These are phyloP conservation scores for Apolygus lucorum DNA, from an alignment of 1,140 invertebrate genomes.

Conservation along the genomic window DNA sequence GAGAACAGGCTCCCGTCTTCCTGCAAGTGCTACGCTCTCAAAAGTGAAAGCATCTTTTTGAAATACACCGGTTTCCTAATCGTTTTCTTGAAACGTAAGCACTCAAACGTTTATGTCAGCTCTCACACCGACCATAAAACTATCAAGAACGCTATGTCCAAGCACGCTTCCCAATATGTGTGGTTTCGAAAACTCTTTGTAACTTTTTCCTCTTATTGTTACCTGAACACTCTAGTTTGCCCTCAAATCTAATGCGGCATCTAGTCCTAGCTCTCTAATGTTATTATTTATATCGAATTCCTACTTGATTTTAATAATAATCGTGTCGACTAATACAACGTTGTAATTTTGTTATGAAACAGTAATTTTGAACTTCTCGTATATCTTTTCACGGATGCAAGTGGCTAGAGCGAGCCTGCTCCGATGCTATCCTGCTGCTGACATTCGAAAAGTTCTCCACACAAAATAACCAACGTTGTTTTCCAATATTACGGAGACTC, in stretches of 20 bases:
- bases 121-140: slow-evolving; percentile 40
- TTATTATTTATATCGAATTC: no score
- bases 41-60: slow-evolving; percentile 72
- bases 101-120: slow-evolving; percentile 60
- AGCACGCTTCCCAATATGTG: slow-evolving; percentile 77
- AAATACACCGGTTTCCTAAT: slow-evolving; percentile 82
- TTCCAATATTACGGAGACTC: no score
- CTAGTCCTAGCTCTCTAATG: no score
- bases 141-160: slow-evolving; percentile 62
- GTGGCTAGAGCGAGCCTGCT: no score
- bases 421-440: no score
- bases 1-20: slow-evolving; percentile 61
- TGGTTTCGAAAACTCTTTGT: slow-evolving; percentile 90
- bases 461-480: no score
- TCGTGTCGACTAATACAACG: no score
- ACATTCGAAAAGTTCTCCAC: no score
- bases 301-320: no score
- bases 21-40: slow-evolving; percentile 71
- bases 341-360: no score
- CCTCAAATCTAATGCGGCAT: neutral
- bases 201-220: slow-evolving; percentile 79
- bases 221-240: slow-evolving; percentile 67
- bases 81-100: slow-evolving; percentile 64
- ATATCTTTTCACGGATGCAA: no score
- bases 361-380: no score